Evolutionary conservation across 2,888 invertebrate genomes (phyloP), one percentile per base, ranked within the genome.

Genomic region (Orchestes rusci): DNA sequence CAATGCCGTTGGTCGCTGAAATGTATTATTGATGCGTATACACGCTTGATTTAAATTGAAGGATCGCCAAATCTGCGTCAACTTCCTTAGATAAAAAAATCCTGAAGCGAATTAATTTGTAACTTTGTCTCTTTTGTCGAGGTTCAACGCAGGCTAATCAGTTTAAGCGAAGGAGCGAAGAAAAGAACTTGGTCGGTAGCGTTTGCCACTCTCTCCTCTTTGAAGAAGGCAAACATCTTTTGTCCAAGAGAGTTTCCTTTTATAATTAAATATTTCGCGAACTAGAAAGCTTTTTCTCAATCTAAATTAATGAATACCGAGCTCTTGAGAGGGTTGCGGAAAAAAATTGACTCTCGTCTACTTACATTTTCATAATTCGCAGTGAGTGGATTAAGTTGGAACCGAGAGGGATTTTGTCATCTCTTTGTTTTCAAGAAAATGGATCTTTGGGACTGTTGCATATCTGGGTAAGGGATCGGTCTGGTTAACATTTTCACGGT

Each of bases 261-360:
- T 45, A 34, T 45, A 45, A 45, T 45, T 45, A 45, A 45, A 45
- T 45, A 45, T 45, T 39, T 30, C 35, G 32, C 37, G 27, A 29
- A 34, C 29, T 39, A 33, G 29, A 39, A 39, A 39, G 45, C 45
- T 45, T 45, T 45, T 39, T 39, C 39, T 39, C 36, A 39, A 45
- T 39, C 45, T 23, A 39, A 45, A 45, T 45, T 39, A 45, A 45
- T 45, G 45, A 33, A 39, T 38, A 33, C 32, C 32, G 43, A n/a
- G n/a, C n/a, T 17, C 12, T 23, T 15, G 44, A 44, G 37, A 44
- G 44, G 44, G 44, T 44, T 44, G 18, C 15, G 19, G 39, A 35
- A 44, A 44, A 43, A 44, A 38, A 16, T 32, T 15, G 30, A n/a
- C 30, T 37, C 30, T 35, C 35, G 37, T 37, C 42, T 42, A 37